phyloP scores from a whole-genome alignment of 2,888 invertebrate genomes.

The Caprella mutica region DNA sequence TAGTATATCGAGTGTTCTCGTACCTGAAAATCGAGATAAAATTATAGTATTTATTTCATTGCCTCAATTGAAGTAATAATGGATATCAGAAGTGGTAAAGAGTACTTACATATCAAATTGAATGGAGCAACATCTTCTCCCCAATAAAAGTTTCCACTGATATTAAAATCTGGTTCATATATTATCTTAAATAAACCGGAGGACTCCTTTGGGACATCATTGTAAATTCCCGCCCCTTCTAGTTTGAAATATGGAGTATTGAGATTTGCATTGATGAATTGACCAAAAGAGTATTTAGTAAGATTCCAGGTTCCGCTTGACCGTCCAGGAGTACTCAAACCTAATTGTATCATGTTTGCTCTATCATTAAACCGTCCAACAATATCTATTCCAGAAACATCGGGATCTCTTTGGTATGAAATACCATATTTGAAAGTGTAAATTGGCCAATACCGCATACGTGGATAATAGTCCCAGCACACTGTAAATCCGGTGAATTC shows the following conservation, averaged over 20 bases:
- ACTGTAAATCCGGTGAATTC: not conserved
- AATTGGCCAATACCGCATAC: not conserved
- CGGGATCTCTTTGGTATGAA: not conserved
- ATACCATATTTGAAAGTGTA: not conserved
- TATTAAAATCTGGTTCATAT: not conserved
- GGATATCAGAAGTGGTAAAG: no score
- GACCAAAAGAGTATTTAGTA: not conserved
- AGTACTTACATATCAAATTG: not conserved
- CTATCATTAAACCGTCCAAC: not conserved
- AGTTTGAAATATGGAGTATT: not conserved
- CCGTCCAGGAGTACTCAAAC: no score
- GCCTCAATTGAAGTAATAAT: no score
- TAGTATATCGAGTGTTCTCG: no score
- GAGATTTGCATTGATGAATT: constrained; percentile 1
- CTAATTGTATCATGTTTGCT: no score
- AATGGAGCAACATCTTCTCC: not conserved
- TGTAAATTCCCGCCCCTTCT: not conserved
- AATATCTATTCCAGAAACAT: not conserved
- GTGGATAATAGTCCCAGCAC: constrained; percentile 1
- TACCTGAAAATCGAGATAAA: no score
- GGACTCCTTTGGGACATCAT: not conserved
- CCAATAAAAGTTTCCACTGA: not conserved
- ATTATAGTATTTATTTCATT: no score
- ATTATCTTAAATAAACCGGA: no score
- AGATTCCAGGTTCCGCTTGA: not conserved